Evolutionary conservation across 53 echinoderm and acorn worm species (phyloP), one percentile per base, ranked within the genome.

Genomic region (Stichopus horrens): DNA sequence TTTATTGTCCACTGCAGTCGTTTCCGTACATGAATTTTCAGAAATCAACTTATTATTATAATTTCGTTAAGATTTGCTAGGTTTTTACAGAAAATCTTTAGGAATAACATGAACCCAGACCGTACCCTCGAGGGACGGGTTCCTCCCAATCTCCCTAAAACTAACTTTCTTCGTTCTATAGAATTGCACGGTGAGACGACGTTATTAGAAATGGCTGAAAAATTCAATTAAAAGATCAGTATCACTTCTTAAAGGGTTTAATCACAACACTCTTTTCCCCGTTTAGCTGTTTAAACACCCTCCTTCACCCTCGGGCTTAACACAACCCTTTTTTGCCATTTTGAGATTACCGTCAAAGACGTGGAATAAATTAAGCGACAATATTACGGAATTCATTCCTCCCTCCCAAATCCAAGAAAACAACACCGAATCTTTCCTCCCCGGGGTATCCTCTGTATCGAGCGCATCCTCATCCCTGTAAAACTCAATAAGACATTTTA

Each of bases 221-320:
- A 86, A 86, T 86, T 86, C 86, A 86, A 86, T 86, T 86, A 86
- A 86, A 52, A 60, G 86, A 86, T 86, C 71, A 65, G 71, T 65
- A 68, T 86, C 37, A 86, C 37, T 58, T 86, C 86, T 86, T 86
- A 67, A 53, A 37, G 65, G 86, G 86, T 86, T 86, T 86, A 86
- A 86, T 86, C 58, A 86, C 60, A 66, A 53, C 86, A 23, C 37
- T 86, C 86, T 18, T 57, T 86, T 68, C 86, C 37, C 71, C 86
- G 86, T 86, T 86, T 86, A 86, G 86, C 86, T 86, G 86, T 67
- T 86, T 58, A 86, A 86, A 86, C 60, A 86, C 71, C 86, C 86
- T 18, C 53, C 54, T 68, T 86, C 54, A 53, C 53, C 86, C 86
- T 65, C 66, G 71, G 86, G 86, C 86, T 65, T 86, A 86, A 86